phyloP scores from a whole-genome alignment of 2,888 invertebrate genomes.

The Alloscopus bannaensis region DNA sequence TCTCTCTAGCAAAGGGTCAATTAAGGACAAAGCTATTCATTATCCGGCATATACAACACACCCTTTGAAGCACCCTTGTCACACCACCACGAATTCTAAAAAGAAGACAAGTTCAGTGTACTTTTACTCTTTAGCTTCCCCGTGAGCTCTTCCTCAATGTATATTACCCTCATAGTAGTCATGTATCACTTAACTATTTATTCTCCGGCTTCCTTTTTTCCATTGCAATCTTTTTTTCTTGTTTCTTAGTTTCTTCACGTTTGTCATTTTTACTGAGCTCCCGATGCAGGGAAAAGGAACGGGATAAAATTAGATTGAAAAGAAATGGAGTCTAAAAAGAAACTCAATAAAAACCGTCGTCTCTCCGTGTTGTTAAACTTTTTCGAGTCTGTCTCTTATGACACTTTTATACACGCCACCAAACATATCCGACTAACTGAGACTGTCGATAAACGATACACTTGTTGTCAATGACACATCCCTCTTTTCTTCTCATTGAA shows the following conservation, averaged over 20 bases:
- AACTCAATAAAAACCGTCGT: background rate
- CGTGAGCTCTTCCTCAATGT: background rate
- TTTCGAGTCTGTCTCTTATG: background rate
- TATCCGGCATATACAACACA: too few species aligned
- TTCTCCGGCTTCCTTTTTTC: too few species aligned
- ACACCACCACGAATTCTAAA: too few species aligned
- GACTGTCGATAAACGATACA: too few species aligned
- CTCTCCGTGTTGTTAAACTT: background rate
- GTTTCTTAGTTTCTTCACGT: too few species aligned
- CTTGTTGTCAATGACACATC: background rate
- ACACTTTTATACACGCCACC: background rate
- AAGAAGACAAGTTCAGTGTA: background rate
- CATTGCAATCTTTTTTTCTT: too few species aligned
- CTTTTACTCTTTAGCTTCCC: background rate
- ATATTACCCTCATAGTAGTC: background rate
- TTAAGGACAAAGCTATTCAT: too few species aligned
- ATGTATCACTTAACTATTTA: background rate
- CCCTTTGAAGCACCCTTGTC: too few species aligned
- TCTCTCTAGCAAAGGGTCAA: too few species aligned
- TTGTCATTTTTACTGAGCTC: slow-evolving; percentile 14
- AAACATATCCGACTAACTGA: too few species aligned
- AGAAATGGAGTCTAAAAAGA: background rate
- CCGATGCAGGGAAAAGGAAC: background rate
- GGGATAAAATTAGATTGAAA: background rate
- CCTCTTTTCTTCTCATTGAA: background rate